Base-by-base conservation (phyloP, 2,113 vertebrate species). In the Melanocharis versteri region DNA sequence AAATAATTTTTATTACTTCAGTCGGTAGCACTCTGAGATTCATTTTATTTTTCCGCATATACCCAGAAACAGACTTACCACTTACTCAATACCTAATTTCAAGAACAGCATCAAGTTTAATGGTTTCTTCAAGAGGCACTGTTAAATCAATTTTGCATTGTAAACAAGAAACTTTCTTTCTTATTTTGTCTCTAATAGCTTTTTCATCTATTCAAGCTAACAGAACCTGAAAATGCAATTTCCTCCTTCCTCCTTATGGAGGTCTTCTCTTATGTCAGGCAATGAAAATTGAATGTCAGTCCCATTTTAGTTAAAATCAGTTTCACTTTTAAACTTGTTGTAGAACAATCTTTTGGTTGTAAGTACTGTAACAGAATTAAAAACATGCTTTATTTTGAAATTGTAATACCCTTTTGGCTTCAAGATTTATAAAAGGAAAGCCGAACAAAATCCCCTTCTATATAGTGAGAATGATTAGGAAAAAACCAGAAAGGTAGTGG, bases 21-120 rank as follows among this genome's bases (percentile, higher is more conserved):
- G 9, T 42, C 61, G 3, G 15, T 61, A 73, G 50, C 0, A 0
- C 12, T 68, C 6, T 5, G 31, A 54, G 4, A 10, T 66, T 82
- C 15, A 37, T 44, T 76, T 10, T 61, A 1, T 73, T 93, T 90
- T 58, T 16, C 58, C 30, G 26, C 31, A 53, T 0, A 1, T 27
- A 58, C 13, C 30, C 73, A 68, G 65, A 89, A 77, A 40, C 2
- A 75, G 54, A 50, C 17, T 44, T 79, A 37, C 3, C 4, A 4
- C 70, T 62, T 44, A 20, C 33, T 60, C 20, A 79, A 40, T 9
- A 68, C 13, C 11, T 68, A 14, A 51, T 68, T 90, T 90, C 42
- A 69, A 79, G 31, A 76, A 28, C 10, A 83, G 4, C 4, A 3
- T 27, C 33, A 54, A 58, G 5, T 56, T 54, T 83, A 89, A 66